A percentile compares a stretch with the other conserved stretches of the same genome.
phyloP scores from a whole-genome alignment of 2,797 vertebrate species.

The Phoebastria nigripes region DNA sequence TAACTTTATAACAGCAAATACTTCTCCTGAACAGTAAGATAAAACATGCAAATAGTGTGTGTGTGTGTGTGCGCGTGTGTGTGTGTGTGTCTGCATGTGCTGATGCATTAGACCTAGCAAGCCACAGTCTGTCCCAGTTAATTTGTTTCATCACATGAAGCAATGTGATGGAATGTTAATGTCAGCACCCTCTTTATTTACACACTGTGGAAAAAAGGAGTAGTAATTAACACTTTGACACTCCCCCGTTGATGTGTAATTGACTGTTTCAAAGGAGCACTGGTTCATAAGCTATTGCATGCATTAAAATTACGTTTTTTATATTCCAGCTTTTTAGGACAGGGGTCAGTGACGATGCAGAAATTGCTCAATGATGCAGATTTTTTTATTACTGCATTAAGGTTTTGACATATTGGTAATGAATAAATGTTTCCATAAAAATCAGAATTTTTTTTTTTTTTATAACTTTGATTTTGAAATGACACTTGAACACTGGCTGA shows the following conservation, averaged over 20 bases:
- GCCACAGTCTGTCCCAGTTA: constrained; percentile 77
- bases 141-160: constrained; percentile 86
- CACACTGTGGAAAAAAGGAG: constrained; percentile 91
- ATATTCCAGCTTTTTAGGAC: constrained; percentile 88
- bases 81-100: constrained; percentile 4
- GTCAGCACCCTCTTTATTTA: constrained; percentile 99
- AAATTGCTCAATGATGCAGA: constrained; percentile 89
- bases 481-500: constrained; percentile 27
- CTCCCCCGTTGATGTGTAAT: constrained; percentile 97
- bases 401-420: constrained; percentile 93
- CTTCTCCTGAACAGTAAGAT: not conserved
- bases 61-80: not conserved
- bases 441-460: constrained; percentile 63
- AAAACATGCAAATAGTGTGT: not conserved
- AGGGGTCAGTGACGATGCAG: constrained; percentile 93
- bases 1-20: not conserved
- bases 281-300: constrained; percentile 91
- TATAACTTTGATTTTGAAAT: constrained; percentile 77
- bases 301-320: constrained; percentile 93
- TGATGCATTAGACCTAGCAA: constrained; percentile 70
- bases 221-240: constrained; percentile 99
- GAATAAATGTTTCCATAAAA: constrained; percentile 84
- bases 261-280: constrained; percentile 98
- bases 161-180: constrained; percentile 98
- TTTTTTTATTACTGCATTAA: constrained; percentile 96